Conservation (phyloP, 2,888 invertebrate species). For the Himalopsyche japonica region DNA sequence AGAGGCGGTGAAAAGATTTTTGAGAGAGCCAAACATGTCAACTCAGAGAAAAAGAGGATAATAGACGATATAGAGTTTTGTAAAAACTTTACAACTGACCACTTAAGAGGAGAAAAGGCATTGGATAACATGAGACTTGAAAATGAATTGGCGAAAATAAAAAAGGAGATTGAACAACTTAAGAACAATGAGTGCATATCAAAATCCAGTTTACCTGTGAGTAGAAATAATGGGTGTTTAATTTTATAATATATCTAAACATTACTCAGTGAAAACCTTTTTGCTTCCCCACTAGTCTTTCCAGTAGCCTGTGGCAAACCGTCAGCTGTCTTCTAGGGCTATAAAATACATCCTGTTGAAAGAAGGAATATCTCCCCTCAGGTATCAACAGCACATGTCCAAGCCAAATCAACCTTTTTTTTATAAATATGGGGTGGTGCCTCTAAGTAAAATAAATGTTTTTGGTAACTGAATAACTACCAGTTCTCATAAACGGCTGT, state of each 20-base stretch:
- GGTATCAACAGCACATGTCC: too few relatives aligned
- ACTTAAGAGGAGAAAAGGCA: constrained; percentile 79
- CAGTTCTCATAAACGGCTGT: too few relatives aligned
- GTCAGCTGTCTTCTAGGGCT: too few relatives aligned
- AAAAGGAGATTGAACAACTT: constrained; percentile 52
- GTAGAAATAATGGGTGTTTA: constrained; percentile 42
- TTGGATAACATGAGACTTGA: constrained; percentile 73
- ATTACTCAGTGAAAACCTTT: too few relatives aligned
- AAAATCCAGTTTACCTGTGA: constrained; percentile 13
- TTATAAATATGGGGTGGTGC: too few relatives aligned
- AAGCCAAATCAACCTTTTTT: too few relatives aligned
- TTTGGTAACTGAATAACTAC: too few relatives aligned
- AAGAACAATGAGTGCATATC: constrained; percentile 48
- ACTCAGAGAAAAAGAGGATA: not conserved
- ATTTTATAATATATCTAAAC: constrained; percentile 4
- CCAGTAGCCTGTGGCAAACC: too few relatives aligned
- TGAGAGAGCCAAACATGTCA: constrained; percentile 23
- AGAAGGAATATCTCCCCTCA: too few relatives aligned
- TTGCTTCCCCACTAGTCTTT: too few relatives aligned
- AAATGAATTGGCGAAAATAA: constrained; percentile 55
- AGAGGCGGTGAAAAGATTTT: constrained; percentile 17
- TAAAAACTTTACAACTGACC: constrained; percentile 37
- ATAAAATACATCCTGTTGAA: too few relatives aligned
- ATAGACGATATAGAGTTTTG: constrained; percentile 6
- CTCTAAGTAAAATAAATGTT: too few relatives aligned